Percentiles rank a stretch among this genome's conserved stretches.
Evolutionary conservation across 1,140 invertebrate genomes (phyloP).

Genomic region (Frieseomelitta varia): DNA sequence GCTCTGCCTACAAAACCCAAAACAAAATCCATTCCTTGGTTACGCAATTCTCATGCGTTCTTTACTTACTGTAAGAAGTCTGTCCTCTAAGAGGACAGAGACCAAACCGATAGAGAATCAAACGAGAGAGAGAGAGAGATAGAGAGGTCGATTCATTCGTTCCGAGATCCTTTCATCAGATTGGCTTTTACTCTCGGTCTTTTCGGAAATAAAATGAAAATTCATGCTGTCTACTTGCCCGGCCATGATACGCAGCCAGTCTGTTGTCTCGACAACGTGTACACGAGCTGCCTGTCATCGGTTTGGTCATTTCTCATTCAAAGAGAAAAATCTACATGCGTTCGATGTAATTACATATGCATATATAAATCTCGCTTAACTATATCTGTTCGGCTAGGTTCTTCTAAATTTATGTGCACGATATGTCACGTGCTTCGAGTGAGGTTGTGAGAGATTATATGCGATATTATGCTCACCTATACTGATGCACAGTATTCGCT

Average conservation of each 20-base stretch:
- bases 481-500: constrained; percentile 84
- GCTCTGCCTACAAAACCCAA: constrained; percentile 79
- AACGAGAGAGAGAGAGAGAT: no score
- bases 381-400: background rate
- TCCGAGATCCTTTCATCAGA: constrained; percentile 3
- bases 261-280: constrained; percentile 26
- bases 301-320: constrained; percentile 38
- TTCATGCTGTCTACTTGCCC: constrained; percentile 57
- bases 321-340: constrained; percentile 20
- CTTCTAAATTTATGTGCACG: constrained; percentile 6
- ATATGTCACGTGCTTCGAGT: constrained; percentile 17
- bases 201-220: constrained; percentile 6
- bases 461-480: constrained; percentile 78
- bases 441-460: background rate
- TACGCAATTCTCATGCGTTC: constrained; percentile 59
- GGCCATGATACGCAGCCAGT: constrained; percentile 2
- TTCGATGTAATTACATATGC: constrained; percentile 33
- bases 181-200: background rate
- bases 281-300: constrained; percentile 24
- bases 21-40: constrained; percentile 65
- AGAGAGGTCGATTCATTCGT: background rate
- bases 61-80: constrained; percentile 51
- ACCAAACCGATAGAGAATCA: constrained; percentile 46
- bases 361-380: constrained; percentile 2
- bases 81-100: constrained; percentile 39